Base-by-base conservation (phyloP, 2,797 vertebrate species). In the Tarsius wallacei region DNA sequence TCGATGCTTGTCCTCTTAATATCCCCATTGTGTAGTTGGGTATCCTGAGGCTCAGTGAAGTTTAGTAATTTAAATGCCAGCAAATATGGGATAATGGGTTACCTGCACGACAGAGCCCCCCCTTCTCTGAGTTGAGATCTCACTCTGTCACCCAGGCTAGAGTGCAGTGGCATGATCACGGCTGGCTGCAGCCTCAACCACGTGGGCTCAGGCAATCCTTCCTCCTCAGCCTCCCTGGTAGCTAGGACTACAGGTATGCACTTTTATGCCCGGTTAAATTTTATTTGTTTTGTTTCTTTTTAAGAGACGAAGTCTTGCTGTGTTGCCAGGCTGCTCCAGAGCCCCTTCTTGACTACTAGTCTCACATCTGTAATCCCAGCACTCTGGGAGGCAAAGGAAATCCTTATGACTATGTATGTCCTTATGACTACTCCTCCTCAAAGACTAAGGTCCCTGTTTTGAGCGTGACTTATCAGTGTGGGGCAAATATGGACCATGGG, bases 111-210 rank as follows among this genome's bases (percentile, higher is more conserved):
- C 15, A 15, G 19, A 64, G 2, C 22, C 64, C 21, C 42, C 55
- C 59, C 64, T 22, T 86, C 33, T 68, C 33, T 68, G 66, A 33
- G n/a, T n/a, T 21, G 64, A n/a, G 19, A n/a, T 33, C 8, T 68
- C 3, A 4, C 17, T 68, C n/a, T 68, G n/a, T 33, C 2, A 1
- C n/a, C 24, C 4, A 2, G n/a, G 8, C n/a, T 33, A n/a, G 66
- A 33, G n/a, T 33, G 4, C 66, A 19, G n/a, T 19, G 66, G n/a
- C 33, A 17, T 1, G 1, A 19, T 68, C n/a, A n/a, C 17, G 7
- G 66, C n/a, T 68, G 16, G 19, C n/a, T 2, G 16, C 66, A 68
- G 19, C 1, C 66, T 33, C 66, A 3, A 2, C n/a, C 66, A 9
- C n/a, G 7, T 68, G 66, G n/a, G n/a, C 33, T 68, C n/a, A 68